Conservation (phyloP, 2,113 vertebrate species). For the Pteronura brasiliensis region DNA sequence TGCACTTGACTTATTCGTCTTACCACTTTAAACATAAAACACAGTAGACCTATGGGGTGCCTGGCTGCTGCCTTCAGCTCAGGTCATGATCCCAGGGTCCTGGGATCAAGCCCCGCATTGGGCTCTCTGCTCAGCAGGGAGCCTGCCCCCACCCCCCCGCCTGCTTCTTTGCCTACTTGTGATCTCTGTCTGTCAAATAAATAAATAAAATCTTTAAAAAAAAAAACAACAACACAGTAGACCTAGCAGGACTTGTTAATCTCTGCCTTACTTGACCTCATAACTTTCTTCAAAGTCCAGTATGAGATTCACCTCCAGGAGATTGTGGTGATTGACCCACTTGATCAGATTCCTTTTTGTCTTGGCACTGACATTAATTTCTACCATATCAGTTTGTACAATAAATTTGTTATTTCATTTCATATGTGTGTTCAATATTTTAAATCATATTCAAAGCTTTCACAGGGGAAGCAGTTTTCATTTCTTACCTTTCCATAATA, state of each 20-base stretch:
- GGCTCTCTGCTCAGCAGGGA: too few species aligned
- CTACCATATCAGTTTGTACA: not conserved
- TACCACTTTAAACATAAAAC: not conserved
- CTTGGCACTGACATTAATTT: not conserved
- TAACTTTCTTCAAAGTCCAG: not conserved
- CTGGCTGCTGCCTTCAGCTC: too few species aligned
- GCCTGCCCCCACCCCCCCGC: too few species aligned
- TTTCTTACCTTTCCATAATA: not conserved
- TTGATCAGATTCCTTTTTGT: not conserved
- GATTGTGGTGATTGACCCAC: not conserved
- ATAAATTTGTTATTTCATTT: constrained; percentile 10
- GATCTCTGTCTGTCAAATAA: too few species aligned
- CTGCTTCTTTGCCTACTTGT: too few species aligned
- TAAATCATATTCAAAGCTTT: constrained; percentile 7
- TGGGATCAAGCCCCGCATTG: too few species aligned
- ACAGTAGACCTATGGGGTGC: not conserved
- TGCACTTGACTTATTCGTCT: not conserved
- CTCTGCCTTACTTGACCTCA: not conserved
- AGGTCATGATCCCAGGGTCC: too few species aligned
- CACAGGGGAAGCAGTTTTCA: not conserved
- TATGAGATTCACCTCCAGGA: not conserved
- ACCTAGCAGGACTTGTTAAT: not conserved
- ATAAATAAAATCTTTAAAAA: not conserved
- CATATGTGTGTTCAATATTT: not conserved
- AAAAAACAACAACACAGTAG: not conserved